These are phyloP conservation scores for Pristionchus arcanus DNA, from an alignment of 2,888 invertebrate species.

Conservation along the genomic window DNA sequence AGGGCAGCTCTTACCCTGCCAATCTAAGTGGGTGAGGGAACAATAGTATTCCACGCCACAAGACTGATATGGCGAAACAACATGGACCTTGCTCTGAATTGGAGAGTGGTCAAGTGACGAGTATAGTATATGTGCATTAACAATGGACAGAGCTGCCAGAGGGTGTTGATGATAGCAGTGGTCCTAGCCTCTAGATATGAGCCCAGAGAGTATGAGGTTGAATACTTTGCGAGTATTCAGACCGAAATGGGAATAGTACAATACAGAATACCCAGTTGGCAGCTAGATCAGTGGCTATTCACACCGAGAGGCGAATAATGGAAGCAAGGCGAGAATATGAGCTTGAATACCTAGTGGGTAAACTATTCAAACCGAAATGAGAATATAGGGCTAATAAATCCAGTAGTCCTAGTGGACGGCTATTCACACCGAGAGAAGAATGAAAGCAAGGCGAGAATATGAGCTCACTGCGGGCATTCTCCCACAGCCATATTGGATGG, in stretches of 20 bases:
- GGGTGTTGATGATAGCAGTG: not conserved
- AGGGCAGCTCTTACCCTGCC: no score
- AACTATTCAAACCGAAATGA: no score
- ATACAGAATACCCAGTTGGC: no score
- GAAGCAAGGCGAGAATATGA: no score
- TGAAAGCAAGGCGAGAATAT: not conserved
- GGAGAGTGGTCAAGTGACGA: not conserved
- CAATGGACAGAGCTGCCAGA: not conserved
- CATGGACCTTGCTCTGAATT: not conserved
- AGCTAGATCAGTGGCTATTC: not conserved
- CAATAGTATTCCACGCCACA: not conserved
- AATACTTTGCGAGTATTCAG: no score
- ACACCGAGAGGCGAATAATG: no score
- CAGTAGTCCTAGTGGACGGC: not conserved
- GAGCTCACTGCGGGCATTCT: not conserved
- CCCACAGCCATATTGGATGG: slow-evolving; percentile 39
- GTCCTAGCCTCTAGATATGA: not conserved
- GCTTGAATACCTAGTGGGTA: no score
- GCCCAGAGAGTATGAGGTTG: no score
- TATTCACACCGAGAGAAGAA: not conserved
- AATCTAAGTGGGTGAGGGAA: no score
- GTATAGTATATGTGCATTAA: slow-evolving; percentile 7
- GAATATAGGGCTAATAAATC: no score
- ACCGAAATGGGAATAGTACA: no score
- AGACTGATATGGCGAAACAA: not conserved